These are phyloP conservation scores for Exephanes ischioxanthus DNA, from an alignment of 2,888 invertebrate genomes.

Conservation along the genomic window DNA sequence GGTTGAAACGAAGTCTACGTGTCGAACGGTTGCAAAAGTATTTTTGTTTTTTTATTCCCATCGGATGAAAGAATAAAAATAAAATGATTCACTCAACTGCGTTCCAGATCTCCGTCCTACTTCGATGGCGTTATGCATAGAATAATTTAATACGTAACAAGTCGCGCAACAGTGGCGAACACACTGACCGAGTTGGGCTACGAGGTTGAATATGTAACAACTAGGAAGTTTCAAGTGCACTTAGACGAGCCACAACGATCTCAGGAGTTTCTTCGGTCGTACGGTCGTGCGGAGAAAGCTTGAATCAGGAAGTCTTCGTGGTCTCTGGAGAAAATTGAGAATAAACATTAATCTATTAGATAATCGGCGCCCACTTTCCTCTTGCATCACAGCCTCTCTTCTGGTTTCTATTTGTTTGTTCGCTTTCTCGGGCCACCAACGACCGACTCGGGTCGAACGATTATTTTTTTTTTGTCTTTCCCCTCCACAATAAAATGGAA, in stretches of 20 bases:
- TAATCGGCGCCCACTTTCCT: conserved; percentile 12
- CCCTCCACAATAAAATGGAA: not conserved
- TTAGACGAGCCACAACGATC: conserved; percentile 1
- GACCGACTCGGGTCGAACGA: not conserved
- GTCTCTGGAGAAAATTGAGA: conserved; percentile 25
- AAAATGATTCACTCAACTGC: not conserved
- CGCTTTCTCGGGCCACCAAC: not conserved
- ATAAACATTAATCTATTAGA: conserved; percentile 11
- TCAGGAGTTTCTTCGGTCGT: conserved; percentile 37
- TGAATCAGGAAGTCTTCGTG: conserved; percentile 49
- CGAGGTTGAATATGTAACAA: conserved; percentile 28
- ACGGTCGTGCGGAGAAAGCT: conserved; percentile 56
- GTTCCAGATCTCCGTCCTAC: not conserved
- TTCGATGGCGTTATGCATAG: conserved; percentile 3
- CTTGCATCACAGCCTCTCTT: not conserved
- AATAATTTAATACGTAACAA: conserved; percentile 25
- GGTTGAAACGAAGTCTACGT: not conserved
- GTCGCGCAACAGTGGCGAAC: not conserved
- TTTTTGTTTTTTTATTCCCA: not conserved
- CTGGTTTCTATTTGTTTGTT: not conserved
- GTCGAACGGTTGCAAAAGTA: not conserved
- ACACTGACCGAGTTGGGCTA: not conserved
- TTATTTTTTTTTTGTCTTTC: not conserved
- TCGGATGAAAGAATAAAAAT: not conserved
- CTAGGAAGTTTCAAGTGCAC: conserved; percentile 36